Percentiles rank a stretch among this genome's conserved stretches.
Evolutionary conservation across 2,888 invertebrate genomes (phyloP).

Genomic region (Bimastos eiseni): DNA sequence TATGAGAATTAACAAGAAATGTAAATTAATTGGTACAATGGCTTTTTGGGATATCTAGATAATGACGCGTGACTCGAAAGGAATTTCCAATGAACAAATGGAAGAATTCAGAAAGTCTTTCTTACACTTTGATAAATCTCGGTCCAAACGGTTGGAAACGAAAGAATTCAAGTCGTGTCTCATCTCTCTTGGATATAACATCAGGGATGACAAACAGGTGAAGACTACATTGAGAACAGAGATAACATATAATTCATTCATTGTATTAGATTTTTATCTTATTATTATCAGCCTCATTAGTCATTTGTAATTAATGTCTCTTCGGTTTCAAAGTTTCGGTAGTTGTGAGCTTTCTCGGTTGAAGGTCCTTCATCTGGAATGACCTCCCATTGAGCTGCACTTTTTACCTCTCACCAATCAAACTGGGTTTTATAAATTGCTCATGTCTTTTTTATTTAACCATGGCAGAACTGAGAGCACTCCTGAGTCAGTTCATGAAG

Average conservation of each 20-base stretch:
- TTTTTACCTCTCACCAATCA: no score
- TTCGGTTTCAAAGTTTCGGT: no score
- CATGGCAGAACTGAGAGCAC: no score
- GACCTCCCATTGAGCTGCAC: no score
- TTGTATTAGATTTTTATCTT: background rate
- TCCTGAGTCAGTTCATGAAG: no score
- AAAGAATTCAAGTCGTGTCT: conserved; percentile 96
- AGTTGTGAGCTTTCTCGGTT: no score
- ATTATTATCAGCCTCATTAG: no score
- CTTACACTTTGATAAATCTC: conserved; percentile 92
- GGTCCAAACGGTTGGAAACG: conserved; percentile 83
- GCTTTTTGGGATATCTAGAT: conserved; percentile 28
- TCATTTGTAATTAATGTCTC: no score
- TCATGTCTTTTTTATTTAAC: no score
- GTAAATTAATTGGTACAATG: background rate
- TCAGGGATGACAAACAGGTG: conserved; percentile 89
- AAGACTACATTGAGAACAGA: background rate
- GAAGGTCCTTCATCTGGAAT: no score
- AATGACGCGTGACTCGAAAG: conserved; percentile 76
- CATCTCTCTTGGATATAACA: conserved; percentile 86
- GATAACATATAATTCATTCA: background rate
- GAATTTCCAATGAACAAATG: conserved; percentile 81
- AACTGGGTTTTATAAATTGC: no score
- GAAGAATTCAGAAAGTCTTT: conserved; percentile 95
- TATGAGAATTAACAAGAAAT: background rate